Percentiles rank a stretch among this genome's conserved stretches.
Conservation (phyloP, 2,113 vertebrate genomes). For the Panurus biarmicus region DNA sequence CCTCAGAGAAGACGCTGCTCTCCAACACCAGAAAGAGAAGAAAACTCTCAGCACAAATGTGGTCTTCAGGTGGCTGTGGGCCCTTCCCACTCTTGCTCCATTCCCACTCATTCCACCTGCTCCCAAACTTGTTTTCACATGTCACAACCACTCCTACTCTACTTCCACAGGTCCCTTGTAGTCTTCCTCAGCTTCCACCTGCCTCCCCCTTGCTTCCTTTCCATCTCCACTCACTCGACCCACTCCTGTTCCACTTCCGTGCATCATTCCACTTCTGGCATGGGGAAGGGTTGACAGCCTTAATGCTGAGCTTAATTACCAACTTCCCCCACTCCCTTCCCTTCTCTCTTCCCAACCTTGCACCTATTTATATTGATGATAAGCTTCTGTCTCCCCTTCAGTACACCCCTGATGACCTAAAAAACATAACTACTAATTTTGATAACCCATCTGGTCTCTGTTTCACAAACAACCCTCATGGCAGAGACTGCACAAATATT, state of each 20-base stretch:
- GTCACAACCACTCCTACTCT: constrained; percentile 49
- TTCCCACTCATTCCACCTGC: not conserved
- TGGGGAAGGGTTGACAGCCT: not conserved
- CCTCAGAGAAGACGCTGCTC: not conserved
- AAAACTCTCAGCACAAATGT: not conserved
- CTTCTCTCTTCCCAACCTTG: not conserved
- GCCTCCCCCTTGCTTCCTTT: constrained; percentile 15
- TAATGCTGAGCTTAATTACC: not conserved
- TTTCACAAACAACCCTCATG: not conserved
- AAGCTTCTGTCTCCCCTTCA: constrained; percentile 7
- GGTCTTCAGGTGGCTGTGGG: not conserved
- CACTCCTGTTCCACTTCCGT: not conserved
- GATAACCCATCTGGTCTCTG: not conserved
- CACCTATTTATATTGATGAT: constrained; percentile 24
- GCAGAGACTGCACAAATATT: not conserved
- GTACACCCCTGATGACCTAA: constrained; percentile 20
- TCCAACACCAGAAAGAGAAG: not conserved
- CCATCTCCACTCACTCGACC: not conserved
- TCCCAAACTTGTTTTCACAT: constrained; percentile 32
- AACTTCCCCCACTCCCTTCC: not conserved
- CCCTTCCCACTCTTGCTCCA: not conserved
- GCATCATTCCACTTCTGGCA: not conserved
- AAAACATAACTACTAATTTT: constrained; percentile 16
- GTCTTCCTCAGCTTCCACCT: constrained; percentile 17
- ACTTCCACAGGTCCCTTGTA: not conserved